Conservation (phyloP, 1,140 invertebrate species). For the Ladona fulva region DNA sequence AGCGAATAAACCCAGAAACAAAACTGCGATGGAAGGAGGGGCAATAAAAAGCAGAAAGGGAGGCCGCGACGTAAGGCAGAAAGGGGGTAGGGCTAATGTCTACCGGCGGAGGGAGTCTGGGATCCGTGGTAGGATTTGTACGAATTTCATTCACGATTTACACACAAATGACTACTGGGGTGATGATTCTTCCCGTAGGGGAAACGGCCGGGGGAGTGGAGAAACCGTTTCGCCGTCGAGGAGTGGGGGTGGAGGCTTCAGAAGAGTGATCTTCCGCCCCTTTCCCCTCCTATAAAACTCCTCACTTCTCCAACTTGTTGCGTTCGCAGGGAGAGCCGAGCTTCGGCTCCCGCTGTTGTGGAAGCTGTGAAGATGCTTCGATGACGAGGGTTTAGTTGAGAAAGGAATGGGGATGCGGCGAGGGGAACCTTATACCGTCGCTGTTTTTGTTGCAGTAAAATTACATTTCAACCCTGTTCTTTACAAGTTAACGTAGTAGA, state of each 20-base stretch:
- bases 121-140: slow-evolving; percentile 14
- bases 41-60: no score
- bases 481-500: no score
- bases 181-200: neutral
- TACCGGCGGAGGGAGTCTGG: neutral
- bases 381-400: no score
- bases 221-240: neutral
- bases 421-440: no score
- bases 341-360: no score
- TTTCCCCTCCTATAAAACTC: neutral
- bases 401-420: no score
- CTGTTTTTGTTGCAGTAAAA: no score
- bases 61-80: neutral
- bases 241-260: neutral
- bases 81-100: neutral
- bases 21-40: no score
- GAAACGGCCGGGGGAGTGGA: neutral
- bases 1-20: no score
- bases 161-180: slow-evolving; percentile 19
- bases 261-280: neutral
- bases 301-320: slow-evolving; percentile 17
- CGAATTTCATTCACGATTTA: slow-evolving; percentile 22
- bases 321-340: neutral
- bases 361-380: no score
- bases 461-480: no score